phyloP scores from a whole-genome alignment of 2,797 vertebrate genomes.

The Pitangus sulphuratus region DNA sequence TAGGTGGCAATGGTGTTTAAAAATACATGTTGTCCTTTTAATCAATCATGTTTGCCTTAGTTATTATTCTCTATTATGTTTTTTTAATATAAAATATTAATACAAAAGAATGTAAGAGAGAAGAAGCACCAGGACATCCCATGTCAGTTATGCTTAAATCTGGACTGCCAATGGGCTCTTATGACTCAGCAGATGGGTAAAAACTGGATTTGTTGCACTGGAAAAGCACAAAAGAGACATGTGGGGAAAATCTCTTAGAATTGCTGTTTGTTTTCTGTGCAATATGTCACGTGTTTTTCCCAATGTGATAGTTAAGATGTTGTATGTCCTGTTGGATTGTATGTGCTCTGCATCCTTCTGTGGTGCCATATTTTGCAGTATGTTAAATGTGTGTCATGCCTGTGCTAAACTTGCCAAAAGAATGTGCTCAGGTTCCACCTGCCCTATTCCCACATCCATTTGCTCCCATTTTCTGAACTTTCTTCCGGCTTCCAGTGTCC shows the following conservation, averaged over 20 bases:
- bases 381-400: neutral
- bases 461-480: neutral
- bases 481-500: neutral
- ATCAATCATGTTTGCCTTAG: neutral
- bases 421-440: neutral
- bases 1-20: conserved; percentile 18
- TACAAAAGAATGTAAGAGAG: neutral
- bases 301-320: neutral
- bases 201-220: neutral
- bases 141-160: neutral
- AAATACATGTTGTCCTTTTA: conserved; percentile 29
- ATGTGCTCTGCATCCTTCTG: neutral
- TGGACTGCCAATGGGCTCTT: neutral
- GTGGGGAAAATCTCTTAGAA: neutral
- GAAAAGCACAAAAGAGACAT: neutral
- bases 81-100: neutral
- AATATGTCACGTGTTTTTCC: neutral
- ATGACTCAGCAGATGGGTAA: neutral
- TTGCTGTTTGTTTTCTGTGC: neutral
- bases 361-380: neutral
- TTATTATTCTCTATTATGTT: neutral
- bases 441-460: neutral
- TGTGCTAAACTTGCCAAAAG: neutral
- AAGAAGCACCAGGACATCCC: neutral
- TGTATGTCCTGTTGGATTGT: neutral